phyloP scores from a whole-genome alignment of 2,888 invertebrate species.

The Silvanus unidentatus region DNA sequence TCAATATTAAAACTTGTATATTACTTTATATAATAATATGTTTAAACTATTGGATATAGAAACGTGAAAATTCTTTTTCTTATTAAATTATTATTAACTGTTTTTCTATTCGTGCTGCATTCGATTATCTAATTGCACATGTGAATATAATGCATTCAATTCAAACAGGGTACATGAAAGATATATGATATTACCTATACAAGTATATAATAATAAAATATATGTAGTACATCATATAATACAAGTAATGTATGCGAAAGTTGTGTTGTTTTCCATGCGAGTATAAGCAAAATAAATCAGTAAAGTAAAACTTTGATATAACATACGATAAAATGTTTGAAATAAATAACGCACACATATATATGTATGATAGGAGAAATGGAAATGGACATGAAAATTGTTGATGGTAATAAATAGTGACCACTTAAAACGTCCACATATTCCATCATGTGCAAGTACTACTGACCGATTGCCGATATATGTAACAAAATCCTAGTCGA shows the following conservation, averaged over 20 bases:
- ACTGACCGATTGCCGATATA: conserved; percentile 40
- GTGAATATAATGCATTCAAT: background rate
- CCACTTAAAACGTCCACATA: conserved; percentile 41
- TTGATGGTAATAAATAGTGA: conserved; percentile 36
- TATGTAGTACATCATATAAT: conserved; percentile 36
- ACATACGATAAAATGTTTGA: too few species aligned
- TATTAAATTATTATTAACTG: conserved; percentile 16
- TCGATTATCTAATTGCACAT: conserved; percentile 11
- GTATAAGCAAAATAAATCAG: too few species aligned
- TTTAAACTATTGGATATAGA: too few species aligned
- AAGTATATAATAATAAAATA: too few species aligned
- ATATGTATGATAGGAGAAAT: background rate
- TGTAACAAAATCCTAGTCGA: conserved; percentile 42
- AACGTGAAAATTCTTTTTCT: conserved; percentile 10
- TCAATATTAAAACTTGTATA: too few species aligned
- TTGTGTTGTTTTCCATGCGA: background rate
- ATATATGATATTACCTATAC: too few species aligned
- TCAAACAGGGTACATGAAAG: too few species aligned
- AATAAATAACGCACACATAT: background rate
- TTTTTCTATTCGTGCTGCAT: conserved; percentile 12
- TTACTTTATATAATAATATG: background rate
- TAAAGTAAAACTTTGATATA: background rate
- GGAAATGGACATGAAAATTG: conserved; percentile 32
- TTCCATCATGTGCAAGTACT: conserved; percentile 27
- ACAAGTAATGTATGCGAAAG: conserved; percentile 9